Conservation (phyloP, 2,113 vertebrate genomes). For the Lasiurus borealis region DNA sequence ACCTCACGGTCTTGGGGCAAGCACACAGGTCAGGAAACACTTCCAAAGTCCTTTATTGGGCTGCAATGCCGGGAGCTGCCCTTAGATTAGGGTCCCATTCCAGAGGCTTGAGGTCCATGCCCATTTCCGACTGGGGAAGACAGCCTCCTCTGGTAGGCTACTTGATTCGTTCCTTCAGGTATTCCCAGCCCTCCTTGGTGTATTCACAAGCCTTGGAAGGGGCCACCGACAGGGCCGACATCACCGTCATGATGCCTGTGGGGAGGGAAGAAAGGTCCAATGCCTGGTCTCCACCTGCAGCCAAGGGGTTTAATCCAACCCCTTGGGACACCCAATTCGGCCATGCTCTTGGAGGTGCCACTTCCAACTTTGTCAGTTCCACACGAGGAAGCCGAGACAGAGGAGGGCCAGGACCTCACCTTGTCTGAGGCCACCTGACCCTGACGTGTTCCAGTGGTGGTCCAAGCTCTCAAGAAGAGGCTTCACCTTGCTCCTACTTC, state of each 20-base stretch:
- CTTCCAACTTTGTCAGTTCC: not conserved
- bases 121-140: not conserved
- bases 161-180: slow-evolving; percentile 91
- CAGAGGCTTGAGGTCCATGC: not conserved
- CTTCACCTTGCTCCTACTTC: not conserved
- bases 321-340: not conserved
- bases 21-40: not conserved
- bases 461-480: not conserved
- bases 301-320: not conserved
- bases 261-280: not conserved
- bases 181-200: slow-evolving; percentile 90
- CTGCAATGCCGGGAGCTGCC: slow-evolving; percentile 36
- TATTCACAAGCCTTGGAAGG: slow-evolving; percentile 91
- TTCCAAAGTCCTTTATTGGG: slow-evolving; percentile 85
- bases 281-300: not conserved
- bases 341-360: not conserved
- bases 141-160: slow-evolving; percentile 64
- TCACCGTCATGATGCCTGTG: slow-evolving; percentile 91
- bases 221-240: slow-evolving; percentile 91
- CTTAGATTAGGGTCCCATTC: not conserved
- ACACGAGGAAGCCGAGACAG: not conserved
- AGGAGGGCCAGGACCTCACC: not conserved
- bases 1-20: not conserved
- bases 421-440: not conserved
- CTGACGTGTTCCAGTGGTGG: not conserved